Evolutionary conservation across 2,888 invertebrate genomes (phyloP).

Genomic region (Incurvaria masculella): DNA sequence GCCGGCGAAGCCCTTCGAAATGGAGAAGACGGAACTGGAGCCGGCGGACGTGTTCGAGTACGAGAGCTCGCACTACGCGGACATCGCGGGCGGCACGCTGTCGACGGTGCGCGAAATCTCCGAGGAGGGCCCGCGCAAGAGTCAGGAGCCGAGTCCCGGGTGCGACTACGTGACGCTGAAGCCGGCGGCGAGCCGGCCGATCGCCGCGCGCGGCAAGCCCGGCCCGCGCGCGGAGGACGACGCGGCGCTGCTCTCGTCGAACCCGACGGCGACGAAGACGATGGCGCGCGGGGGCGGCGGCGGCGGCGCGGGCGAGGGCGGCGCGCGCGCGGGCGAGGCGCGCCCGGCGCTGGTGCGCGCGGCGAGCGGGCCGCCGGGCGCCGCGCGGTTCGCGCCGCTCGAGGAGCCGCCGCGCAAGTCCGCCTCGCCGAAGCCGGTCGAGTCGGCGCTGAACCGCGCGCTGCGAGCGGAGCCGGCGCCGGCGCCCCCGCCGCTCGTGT

Average conservation of each 20-base stretch:
- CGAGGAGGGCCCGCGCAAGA: conserved; percentile 26
- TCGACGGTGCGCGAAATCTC: conserved; percentile 33
- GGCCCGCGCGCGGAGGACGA: conserved; percentile 16
- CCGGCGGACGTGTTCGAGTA: conserved; percentile 25
- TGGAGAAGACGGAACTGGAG: conserved; percentile 24
- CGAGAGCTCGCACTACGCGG: conserved; percentile 26
- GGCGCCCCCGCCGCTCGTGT: conserved; percentile 27
- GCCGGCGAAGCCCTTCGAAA: conserved; percentile 49
- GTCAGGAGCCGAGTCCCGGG: conserved; percentile 18
- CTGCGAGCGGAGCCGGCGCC: conserved; percentile 5
- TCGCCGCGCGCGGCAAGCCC: conserved; percentile 14
- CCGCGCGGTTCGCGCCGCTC: conserved; percentile 18
- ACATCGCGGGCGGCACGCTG: conserved; percentile 18
- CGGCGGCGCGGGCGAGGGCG: conserved; percentile 23
- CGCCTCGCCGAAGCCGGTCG: conserved; percentile 19
- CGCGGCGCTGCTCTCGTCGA: conserved; percentile 27
- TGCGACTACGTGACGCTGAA: conserved; percentile 53
- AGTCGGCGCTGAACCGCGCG: conserved; percentile 17
- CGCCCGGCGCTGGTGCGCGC: conserved; percentile 19
- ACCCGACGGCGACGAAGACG: conserved; percentile 46
- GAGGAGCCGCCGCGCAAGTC: conserved; percentile 11
- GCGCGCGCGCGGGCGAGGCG: conserved; percentile 16
- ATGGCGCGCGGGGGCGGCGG: conserved; percentile 24
- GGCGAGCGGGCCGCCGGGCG: conserved; percentile 13
- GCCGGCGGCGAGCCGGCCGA: conserved; percentile 18